Percentiles rank a stretch among this genome's conserved stretches.
Evolutionary conservation across 2,888 invertebrate species (phyloP).

Genomic region (Aproaerema taeniolella): DNA sequence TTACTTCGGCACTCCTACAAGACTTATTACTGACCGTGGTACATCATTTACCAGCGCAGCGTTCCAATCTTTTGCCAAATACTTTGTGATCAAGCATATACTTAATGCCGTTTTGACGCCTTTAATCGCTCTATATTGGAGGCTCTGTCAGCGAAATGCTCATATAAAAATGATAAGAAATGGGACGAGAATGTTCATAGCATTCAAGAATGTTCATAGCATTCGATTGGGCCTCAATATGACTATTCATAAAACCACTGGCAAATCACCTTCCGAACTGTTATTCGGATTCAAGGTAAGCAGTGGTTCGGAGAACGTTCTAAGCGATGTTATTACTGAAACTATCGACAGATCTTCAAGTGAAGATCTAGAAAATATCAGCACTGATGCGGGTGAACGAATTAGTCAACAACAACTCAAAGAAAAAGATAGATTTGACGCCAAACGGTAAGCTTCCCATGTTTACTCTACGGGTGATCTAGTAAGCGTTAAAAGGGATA

Average conservation of each 20-base stretch:
- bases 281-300: conserved; percentile 17
- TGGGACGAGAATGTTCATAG: conserved; percentile 15
- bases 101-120: conserved; percentile 21
- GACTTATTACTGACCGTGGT: conserved; percentile 17
- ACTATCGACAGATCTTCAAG: conserved; percentile 1
- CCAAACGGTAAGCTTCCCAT: conserved; percentile 10
- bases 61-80: conserved; percentile 16
- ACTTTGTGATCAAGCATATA: conserved; percentile 17
- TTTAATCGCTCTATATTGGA: conserved; percentile 21
- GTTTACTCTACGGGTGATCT: conserved; percentile 19
- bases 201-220: too few species aligned
- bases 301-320: too few species aligned
- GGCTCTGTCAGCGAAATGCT: conserved; percentile 10
- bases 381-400: conserved; percentile 7
- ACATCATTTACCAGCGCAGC: conserved; percentile 13
- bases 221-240: neutral
- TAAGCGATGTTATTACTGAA: conserved; percentile 7
- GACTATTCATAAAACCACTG: conserved; percentile 14
- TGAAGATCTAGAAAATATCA: conserved; percentile 7
- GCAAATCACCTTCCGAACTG: conserved; percentile 16
- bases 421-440: conserved; percentile 15
- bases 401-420: conserved; percentile 16
- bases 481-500: conserved; percentile 19
- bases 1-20: too few species aligned
- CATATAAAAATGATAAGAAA: conserved; percentile 6